Evolutionary conservation across 2,113 vertebrate genomes (phyloP), one percentile per base, ranked within the genome.

Genomic region (Etia nguti): DNA sequence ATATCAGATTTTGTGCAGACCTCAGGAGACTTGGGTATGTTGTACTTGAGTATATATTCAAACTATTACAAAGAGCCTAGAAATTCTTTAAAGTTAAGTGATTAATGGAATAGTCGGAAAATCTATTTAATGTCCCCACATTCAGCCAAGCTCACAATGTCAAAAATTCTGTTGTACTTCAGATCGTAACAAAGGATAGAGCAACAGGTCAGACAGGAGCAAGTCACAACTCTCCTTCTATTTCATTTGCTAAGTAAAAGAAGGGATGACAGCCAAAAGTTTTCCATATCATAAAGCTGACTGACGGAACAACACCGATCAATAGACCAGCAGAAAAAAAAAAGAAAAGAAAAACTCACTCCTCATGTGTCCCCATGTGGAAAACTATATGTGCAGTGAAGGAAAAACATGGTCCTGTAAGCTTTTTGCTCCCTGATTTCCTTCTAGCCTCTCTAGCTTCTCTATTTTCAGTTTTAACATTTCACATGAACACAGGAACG

Each of bases 191-290:
- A 75, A 62, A 77, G 73, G 2, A 31, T 50, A 8, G 10, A 77
- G 46, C 46, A 77, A 52, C 73, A 77, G 73, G 46, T 77, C 46
- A 77, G 4, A n/a, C 46, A n/a, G 10, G 26, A 77, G 48, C 16
- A 48, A 50, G 43, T 77, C 24, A 31, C 24, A 75, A 48, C 6
- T 48, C 24, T 75, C 24, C 24, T 29, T 50, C 10, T 50, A 3
- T 75, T 75, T 75, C 70, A 50, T 75, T 75, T 75, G 43, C 70
- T 31, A 48, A 75, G 4, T 75, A 52, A 77, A 29, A 77, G 24
- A 46, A 77, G 46, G 73, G 73, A 50, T 77, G 73, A 4, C 26
- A 77, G 46, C 26, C 73, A 77, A 50, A 77, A 50, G 73, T 77
- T 10, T 50, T 31, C 26, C 26, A 77, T 31, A 77, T 77, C 73